These are phyloP conservation scores for Adelosebastes latens DNA, from an alignment of 2,797 vertebrate genomes.

Conservation along the genomic window DNA sequence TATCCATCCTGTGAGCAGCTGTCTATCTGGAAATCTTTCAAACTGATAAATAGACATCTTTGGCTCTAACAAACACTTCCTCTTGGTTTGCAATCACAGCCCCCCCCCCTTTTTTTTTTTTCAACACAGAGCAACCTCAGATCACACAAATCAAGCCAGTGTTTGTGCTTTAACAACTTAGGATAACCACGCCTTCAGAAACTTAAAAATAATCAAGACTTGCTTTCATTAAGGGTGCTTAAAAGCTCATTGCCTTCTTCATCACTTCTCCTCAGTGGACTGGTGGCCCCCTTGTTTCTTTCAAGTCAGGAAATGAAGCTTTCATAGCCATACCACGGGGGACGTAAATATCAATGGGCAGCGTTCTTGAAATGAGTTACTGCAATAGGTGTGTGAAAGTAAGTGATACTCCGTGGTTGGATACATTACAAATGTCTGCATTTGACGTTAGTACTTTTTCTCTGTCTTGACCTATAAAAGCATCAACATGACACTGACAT, in stretches of 20 bases:
- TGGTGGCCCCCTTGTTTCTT: conserved; percentile 40
- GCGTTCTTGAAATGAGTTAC: conserved; percentile 32
- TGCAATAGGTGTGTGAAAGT: conserved; percentile 23
- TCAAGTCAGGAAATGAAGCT: conserved; percentile 66
- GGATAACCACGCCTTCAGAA: conserved; percentile 22
- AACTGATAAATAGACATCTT: conserved; percentile 21
- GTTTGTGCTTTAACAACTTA: conserved; percentile 39
- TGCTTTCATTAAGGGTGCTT: conserved; percentile 71
- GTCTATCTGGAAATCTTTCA: conserved; percentile 31
- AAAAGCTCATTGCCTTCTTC: conserved; percentile 68
- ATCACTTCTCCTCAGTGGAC: conserved; percentile 34
- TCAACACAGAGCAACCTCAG: conserved; percentile 40
- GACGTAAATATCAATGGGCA: conserved; percentile 36
- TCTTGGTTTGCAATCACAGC: conserved; percentile 34
- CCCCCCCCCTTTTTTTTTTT: conserved; percentile 1
- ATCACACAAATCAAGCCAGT: conserved; percentile 39
- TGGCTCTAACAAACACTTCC: conserved; percentile 15
- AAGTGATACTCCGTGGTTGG: conserved; percentile 6
- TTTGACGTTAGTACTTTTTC: conserved; percentile 11
- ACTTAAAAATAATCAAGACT: conserved; percentile 32
- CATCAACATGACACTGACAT: conserved; percentile 2
- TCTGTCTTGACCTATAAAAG: conserved; percentile 12
- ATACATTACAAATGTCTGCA: conserved; percentile 8
- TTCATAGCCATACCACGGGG: conserved; percentile 1
- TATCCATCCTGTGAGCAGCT: conserved; percentile 13